Conservation (phyloP, 2,888 invertebrate species). For the Chesias legatella region DNA sequence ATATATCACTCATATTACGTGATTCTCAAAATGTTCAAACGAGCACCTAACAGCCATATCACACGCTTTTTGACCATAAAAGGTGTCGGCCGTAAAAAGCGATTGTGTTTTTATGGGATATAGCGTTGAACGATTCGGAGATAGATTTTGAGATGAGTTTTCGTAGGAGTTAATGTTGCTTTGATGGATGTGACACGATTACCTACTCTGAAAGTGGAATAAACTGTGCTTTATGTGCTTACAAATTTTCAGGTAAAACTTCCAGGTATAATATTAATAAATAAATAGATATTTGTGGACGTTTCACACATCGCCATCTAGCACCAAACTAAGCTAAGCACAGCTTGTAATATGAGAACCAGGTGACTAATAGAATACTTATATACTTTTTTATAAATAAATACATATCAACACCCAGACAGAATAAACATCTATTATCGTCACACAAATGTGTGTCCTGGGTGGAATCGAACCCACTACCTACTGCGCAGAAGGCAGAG, state of each 20-base stretch:
- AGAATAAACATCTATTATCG: too few species aligned
- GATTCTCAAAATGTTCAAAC: constrained; percentile 15
- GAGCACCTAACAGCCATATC: constrained; percentile 21
- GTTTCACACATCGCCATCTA: too few species aligned
- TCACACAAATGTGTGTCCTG: too few species aligned
- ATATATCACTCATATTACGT: constrained; percentile 12
- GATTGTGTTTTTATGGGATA: constrained; percentile 36
- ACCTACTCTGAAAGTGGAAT: not conserved
- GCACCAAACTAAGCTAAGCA: too few species aligned
- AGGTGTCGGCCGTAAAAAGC: constrained; percentile 23
- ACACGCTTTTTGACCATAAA: constrained; percentile 25
- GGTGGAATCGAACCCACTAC: too few species aligned
- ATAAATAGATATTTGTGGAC: too few species aligned
- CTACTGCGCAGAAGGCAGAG: too few species aligned
- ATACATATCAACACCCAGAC: too few species aligned
- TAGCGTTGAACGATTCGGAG: constrained; percentile 30
- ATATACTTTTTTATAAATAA: too few species aligned
- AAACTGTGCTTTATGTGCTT: not conserved
- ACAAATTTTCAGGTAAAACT: constrained; percentile 2
- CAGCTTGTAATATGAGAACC: too few species aligned
- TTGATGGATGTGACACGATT: constrained; percentile 3
- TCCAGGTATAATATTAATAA: not conserved
- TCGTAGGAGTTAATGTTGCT: constrained; percentile 26
- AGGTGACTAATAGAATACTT: too few species aligned
- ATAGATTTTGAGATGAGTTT: constrained; percentile 34